phyloP scores from a whole-genome alignment of 2,113 vertebrate species.

The Tragelaphus scriptus region DNA sequence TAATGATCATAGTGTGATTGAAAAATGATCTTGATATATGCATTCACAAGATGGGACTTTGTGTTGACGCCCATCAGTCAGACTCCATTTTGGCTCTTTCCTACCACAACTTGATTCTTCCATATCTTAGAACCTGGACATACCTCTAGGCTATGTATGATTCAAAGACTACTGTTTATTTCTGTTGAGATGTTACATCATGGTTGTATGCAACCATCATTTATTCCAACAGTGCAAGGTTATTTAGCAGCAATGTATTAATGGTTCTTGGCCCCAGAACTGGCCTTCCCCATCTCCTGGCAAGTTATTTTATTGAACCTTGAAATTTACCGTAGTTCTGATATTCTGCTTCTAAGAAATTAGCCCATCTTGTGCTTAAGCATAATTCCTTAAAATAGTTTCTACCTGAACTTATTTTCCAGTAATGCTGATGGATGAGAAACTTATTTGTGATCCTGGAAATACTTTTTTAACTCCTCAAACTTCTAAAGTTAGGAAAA shows the following conservation, averaged over 20 bases:
- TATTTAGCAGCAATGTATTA: neutral
- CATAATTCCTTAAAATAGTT: neutral
- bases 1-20: neutral
- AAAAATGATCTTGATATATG: neutral
- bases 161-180: neutral
- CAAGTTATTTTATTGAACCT: neutral
- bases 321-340: neutral
- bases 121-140: neutral
- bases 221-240: neutral
- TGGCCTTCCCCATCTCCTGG: neutral
- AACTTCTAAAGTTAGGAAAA: neutral
- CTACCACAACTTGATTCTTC: neutral
- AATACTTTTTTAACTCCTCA: neutral
- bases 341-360: neutral
- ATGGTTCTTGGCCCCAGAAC: neutral
- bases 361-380: neutral
- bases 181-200: neutral
- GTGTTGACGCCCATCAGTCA: neutral
- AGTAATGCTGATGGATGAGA: neutral
- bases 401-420: neutral
- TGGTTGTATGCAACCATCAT: neutral
- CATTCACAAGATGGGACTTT: neutral
- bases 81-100: neutral
- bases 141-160: neutral
- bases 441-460: neutral